Evolutionary conservation across 2,888 invertebrate species (phyloP), one percentile per base, ranked within the genome.

Genomic region (Hydrotaea diabolus): DNA sequence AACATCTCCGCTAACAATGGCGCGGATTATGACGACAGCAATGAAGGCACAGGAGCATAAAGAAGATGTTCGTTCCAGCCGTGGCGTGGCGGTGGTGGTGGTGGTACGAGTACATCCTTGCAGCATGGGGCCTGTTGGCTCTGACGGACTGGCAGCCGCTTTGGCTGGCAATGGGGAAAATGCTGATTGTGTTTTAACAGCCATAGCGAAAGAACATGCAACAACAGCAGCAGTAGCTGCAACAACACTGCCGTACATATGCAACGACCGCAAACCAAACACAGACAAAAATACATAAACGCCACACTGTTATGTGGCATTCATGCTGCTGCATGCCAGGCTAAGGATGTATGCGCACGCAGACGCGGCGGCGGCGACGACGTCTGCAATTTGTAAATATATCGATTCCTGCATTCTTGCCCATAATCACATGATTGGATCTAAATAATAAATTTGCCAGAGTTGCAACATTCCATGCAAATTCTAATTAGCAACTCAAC

Each of bases 191-290:
- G 59, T 21, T 55, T 26, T 21, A 15, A 59, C 59, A 26, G 13
- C 49, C 49, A 13, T 49, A 13, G n/a, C 49, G 49, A 17, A 49
- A 23, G 31, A 62, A 72, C 21, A 17, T 49, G 49, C 49, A 36
- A 79, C 66, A 26, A 59, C 59, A 26, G 23, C 59, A 26, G 19
- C 21, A 21, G n/a, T n/a, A n/a, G 59, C 21, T 21, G 5, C 55
- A 53, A 4, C 39, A 39, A 39, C 39, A 3, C 3, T 39, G n/a
- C n/a, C n/a, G 39, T 39, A 39, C 39, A 39, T 72, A 84, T 78
- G 84, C 71, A 80, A 72, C 55, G 49, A 81, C 80, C 77, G 75
- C 80, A 84, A 78, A 84, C 75, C 80, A 84, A 81, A 78, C 59
- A 26, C 59, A 23, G 59, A 59, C 59, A 59, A 26, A 15, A 23